Base-by-base conservation (phyloP, 2,888 invertebrate genomes). In the Dolomedes plantarius region DNA sequence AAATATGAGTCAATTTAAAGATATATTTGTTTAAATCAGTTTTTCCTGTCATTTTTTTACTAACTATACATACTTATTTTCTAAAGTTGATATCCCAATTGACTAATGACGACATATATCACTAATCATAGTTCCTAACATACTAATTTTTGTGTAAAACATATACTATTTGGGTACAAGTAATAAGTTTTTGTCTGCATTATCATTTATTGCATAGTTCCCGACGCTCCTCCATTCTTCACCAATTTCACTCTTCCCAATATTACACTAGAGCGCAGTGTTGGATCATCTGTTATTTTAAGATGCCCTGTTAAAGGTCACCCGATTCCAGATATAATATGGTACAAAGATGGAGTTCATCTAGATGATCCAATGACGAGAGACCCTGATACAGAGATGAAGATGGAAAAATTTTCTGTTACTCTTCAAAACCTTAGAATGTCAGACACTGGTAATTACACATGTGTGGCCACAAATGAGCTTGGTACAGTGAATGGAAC, bases 401-500 rank as follows among this genome's bases (percentile, higher is more conserved):
- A 76, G 50, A 62, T 75, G 13, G 71, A 75, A 69, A 56, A 36
- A 19, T 87, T 76, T 76, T 92, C 92, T 0, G 89, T 93, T 23
- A 91, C 91, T 16, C 89, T 91, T n/a, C 85, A 88, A 23, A 94
- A 93, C 90, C 91, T 95, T 16, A 94, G 94, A 90, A 92, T 93
- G 5, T 92, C 93, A 0, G 94, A 95, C 90, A 92, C 93, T 0
- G 94, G 94, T 46, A 95, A 95, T 91, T 95, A 95, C 90, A 94
- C 94, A 6, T 95, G 95, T 89, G 87, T 90, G 23, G 93, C 93
- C 39, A 94, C 95, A 89, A 95, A 95, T 89, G 93, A 93, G 28
- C 93, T 94, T 78, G 95, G 95, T 28, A 93, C 94, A 29, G 95
- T 95, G 90, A 92, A 93, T 67, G 92, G 94, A 3, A 93, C 93